phyloP scores from a whole-genome alignment of 2,113 vertebrate species.

The Limnothrissa miodon region DNA sequence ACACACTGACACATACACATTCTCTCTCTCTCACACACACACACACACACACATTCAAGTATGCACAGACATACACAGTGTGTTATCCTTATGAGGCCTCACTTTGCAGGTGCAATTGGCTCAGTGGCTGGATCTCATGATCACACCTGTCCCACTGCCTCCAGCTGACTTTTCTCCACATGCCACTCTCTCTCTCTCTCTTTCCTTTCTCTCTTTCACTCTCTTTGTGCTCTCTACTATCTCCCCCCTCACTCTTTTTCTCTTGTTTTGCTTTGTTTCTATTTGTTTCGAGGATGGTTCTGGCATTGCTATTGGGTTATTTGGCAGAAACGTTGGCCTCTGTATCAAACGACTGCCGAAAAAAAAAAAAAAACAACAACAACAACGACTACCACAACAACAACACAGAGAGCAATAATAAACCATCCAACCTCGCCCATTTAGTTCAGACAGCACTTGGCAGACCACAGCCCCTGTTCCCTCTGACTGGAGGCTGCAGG shows the following conservation, averaged over 20 bases:
- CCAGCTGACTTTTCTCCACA: not conserved
- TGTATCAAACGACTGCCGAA: slow-evolving; percentile 38
- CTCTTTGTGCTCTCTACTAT: not conserved
- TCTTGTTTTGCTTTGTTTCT: not conserved
- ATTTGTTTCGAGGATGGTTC: not conserved
- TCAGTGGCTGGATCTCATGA: not conserved
- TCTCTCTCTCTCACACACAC: too few relatives aligned
- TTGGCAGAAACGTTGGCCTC: not conserved
- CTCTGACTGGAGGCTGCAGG: not conserved
- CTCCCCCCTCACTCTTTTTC: not conserved
- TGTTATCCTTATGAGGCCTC: slow-evolving; percentile 25
- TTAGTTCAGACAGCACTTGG: slow-evolving; percentile 39
- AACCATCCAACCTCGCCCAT: slow-evolving; percentile 37
- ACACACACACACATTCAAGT: not conserved
- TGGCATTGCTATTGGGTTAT: slow-evolving; percentile 33
- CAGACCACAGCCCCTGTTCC: slow-evolving; percentile 25
- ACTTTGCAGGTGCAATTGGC: slow-evolving; percentile 15
- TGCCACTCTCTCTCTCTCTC: not conserved
- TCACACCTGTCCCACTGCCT: not conserved
- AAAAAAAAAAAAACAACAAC: slow-evolving; percentile 36
- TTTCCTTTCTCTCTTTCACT: too few relatives aligned
- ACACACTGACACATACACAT: too few relatives aligned
- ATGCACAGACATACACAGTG: not conserved
- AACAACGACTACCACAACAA: slow-evolving; percentile 21
- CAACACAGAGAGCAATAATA: slow-evolving; percentile 49